Percentiles rank a stretch among this genome's conserved stretches.
phyloP scores from a whole-genome alignment of 1,140 invertebrate genomes.

The Sycophila sp. region DNA sequence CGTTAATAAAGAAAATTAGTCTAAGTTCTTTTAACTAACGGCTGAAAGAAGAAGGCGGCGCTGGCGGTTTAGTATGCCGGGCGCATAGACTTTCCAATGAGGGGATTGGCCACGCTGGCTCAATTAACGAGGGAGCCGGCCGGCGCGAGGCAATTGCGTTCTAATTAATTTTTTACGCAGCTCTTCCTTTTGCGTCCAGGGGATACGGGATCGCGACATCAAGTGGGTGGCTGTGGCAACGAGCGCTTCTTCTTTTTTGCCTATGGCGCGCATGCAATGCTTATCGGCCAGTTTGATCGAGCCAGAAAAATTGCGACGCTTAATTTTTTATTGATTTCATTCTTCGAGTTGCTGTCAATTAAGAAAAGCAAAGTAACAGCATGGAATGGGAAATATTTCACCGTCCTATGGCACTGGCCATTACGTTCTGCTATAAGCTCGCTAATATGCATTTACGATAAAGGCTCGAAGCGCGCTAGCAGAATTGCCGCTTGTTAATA shows the following conservation, averaged over 20 bases:
- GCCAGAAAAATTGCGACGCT: too few relatives aligned
- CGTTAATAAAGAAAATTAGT: too few relatives aligned
- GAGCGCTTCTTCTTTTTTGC: background rate
- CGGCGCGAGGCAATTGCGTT: slow-evolving; percentile 47
- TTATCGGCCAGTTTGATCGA: too few relatives aligned
- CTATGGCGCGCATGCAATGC: background rate
- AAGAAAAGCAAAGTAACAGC: too few relatives aligned
- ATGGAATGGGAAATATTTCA: too few relatives aligned
- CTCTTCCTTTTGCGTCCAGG: slow-evolving; percentile 5
- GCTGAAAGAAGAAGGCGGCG: background rate
- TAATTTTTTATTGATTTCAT: too few relatives aligned
- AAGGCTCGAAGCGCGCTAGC: slow-evolving; percentile 28
- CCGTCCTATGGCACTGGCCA: too few relatives aligned
- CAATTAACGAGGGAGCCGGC: slow-evolving; percentile 43
- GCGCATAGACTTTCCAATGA: slow-evolving; percentile 47
- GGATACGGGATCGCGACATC: background rate
- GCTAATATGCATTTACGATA: slow-evolving; percentile 16
- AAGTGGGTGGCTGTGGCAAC: slow-evolving; percentile 27
- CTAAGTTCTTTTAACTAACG: too few relatives aligned
- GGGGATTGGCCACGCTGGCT: slow-evolving; percentile 48
- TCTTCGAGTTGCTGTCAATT: too few relatives aligned
- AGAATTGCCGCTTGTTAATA: slow-evolving; percentile 16
- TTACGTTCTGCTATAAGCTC: too few relatives aligned
- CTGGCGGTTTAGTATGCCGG: slow-evolving; percentile 35
- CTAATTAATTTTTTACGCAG: slow-evolving; percentile 49